Percentiles rank a stretch among this genome's conserved stretches.
Conservation (phyloP, 2,797 vertebrate species). For the Sandelia bainsii region DNA sequence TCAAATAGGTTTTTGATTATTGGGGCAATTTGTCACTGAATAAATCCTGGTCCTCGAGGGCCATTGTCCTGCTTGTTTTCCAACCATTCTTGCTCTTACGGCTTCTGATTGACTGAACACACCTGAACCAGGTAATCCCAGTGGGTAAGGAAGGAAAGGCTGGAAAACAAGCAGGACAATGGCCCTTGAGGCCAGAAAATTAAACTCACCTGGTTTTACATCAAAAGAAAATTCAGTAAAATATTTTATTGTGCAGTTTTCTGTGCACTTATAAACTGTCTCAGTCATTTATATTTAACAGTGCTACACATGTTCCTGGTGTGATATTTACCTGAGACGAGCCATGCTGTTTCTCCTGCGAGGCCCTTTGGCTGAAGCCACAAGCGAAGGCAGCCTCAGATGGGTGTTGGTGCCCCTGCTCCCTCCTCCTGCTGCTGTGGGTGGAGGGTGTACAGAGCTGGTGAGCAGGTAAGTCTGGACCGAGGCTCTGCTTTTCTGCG, state of each 20-base stretch:
- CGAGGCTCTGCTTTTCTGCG: slow-evolving; percentile 41
- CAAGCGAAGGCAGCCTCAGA: slow-evolving; percentile 76
- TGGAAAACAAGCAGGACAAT: too few species aligned
- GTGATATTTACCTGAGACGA: slow-evolving; percentile 72
- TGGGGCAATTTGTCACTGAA: too few species aligned
- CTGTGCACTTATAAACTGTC: too few species aligned
- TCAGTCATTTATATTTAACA: neutral
- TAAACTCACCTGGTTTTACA: neutral
- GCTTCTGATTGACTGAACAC: too few species aligned
- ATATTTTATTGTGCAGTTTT: neutral
- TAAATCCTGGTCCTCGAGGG: too few species aligned
- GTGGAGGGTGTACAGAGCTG: slow-evolving; percentile 46
- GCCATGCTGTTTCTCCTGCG: slow-evolving; percentile 54
- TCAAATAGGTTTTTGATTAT: too few species aligned
- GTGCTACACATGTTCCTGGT: too few species aligned
- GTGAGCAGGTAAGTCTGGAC: slow-evolving; percentile 61
- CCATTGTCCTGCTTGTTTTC: too few species aligned
- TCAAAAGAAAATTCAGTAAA: neutral
- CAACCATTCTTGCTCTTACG: too few species aligned
- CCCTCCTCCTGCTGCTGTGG: slow-evolving; percentile 5
- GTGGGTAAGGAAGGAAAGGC: too few species aligned
- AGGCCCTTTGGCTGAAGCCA: slow-evolving; percentile 38
- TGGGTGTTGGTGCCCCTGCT: slow-evolving; percentile 38
- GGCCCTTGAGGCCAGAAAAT: too few species aligned
- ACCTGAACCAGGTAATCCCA: too few species aligned